These are phyloP conservation scores for Taphrorychus bicolor DNA, from an alignment of 2,888 invertebrate species.

Conservation along the genomic window DNA sequence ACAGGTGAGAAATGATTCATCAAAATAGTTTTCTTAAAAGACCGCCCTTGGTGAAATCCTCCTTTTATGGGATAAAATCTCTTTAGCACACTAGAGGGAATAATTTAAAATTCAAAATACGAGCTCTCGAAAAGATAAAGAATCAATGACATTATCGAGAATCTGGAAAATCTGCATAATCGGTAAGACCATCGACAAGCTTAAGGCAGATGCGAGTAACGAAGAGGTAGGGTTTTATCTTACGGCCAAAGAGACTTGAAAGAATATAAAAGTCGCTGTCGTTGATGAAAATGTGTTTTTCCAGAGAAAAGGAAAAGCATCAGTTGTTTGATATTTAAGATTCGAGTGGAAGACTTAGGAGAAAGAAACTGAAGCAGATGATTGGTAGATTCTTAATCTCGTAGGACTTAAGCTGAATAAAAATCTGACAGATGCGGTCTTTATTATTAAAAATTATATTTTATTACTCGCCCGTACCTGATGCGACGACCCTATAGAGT, in stretches of 20 bases:
- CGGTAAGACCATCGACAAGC: slow-evolving; percentile 12
- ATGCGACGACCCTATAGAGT: not conserved
- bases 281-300: too few relatives aligned
- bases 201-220: slow-evolving; percentile 14
- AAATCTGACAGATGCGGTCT: not conserved
- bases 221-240: slow-evolving; percentile 12
- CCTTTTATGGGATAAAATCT: not conserved
- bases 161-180: slow-evolving; percentile 21
- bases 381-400: too few relatives aligned
- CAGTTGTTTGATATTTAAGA: not conserved
- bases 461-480: not conserved
- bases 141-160: slow-evolving; percentile 15
- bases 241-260: slow-evolving; percentile 7
- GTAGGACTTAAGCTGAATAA: not conserved
- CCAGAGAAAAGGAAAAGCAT: not conserved
- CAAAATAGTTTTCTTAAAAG: not conserved
- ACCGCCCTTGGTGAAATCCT: not conserved
- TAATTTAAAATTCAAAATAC: slow-evolving; percentile 27
- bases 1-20: not conserved
- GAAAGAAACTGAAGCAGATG: too few relatives aligned
- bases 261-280: slow-evolving; percentile 18
- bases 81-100: slow-evolving; percentile 1
- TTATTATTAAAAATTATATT: not conserved
- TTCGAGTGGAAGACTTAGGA: too few relatives aligned
- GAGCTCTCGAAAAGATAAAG: slow-evolving; percentile 11